phyloP scores from a whole-genome alignment of 2,888 invertebrate species.

The Macroteleia sp. region DNA sequence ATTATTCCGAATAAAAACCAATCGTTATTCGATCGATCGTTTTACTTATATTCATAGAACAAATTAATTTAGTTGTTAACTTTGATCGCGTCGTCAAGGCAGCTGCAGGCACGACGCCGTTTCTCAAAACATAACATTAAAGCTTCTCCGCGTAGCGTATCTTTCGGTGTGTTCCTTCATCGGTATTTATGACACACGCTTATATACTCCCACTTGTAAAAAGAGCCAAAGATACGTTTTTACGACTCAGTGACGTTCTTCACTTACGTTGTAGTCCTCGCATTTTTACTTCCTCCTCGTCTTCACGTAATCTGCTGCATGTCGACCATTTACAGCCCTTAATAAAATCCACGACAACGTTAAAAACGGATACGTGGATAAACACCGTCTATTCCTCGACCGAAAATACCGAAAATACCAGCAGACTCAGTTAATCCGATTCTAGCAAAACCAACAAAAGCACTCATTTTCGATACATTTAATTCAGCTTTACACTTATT shows the following conservation, averaged over 20 bases:
- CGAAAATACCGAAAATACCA: slow-evolving; percentile 11
- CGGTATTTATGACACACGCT: slow-evolving; percentile 51
- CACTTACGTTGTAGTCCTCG: slow-evolving; percentile 50
- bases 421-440: slow-evolving; percentile 8
- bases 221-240: slow-evolving; percentile 56
- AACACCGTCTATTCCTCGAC: slow-evolving; percentile 28
- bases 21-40: no score
- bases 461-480: slow-evolving; percentile 2
- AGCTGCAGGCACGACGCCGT: not conserved
- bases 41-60: not conserved
- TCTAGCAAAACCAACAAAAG: not conserved
- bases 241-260: slow-evolving; percentile 54
- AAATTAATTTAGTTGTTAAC: slow-evolving; percentile 31
- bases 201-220: no score
- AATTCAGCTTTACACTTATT: not conserved
- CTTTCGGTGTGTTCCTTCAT: slow-evolving; percentile 32
- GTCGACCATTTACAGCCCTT: slow-evolving; percentile 43
- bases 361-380: slow-evolving; percentile 28
- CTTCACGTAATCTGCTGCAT: no score
- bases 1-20: no score
- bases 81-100: slow-evolving; percentile 3
- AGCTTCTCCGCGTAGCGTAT: slow-evolving; percentile 14
- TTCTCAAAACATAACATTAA: not conserved
- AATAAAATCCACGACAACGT: slow-evolving; percentile 44
- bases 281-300: slow-evolving; percentile 38